phyloP scores from a whole-genome alignment of 2,888 invertebrate species.

The Plebejus melissa region DNA sequence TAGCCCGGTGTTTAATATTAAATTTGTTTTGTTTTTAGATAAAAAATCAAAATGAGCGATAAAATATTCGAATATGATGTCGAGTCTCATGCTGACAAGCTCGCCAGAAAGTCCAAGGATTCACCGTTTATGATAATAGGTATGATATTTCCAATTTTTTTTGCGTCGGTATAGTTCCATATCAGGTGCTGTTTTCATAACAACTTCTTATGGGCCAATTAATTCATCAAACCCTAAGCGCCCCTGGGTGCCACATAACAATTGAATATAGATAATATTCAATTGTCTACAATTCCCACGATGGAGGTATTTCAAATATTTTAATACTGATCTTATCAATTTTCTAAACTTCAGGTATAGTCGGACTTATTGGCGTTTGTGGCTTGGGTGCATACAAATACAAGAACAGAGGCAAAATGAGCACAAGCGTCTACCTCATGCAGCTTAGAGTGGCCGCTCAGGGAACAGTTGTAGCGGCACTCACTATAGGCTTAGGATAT shows the following conservation, averaged over 20 bases:
- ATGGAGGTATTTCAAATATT: not conserved
- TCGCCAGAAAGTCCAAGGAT: constrained; percentile 84
- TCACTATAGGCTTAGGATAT: constrained; percentile 85
- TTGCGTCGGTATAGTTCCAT: not conserved
- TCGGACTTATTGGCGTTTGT: constrained; percentile 82
- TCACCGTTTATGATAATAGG: constrained; percentile 86
- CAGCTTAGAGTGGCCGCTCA: constrained; percentile 92
- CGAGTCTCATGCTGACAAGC: constrained; percentile 76
- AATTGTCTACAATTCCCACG: too few species aligned
- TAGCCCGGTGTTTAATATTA: not conserved
- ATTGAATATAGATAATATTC: too few species aligned
- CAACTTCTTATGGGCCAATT: too few species aligned
- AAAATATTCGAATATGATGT: constrained; percentile 70
- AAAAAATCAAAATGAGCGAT: constrained; percentile 52
- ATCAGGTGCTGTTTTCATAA: not conserved
- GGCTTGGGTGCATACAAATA: constrained; percentile 86
- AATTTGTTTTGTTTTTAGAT: not conserved
- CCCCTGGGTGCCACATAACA: too few species aligned
- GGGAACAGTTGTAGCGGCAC: constrained; percentile 87
- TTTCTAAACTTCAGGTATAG: constrained; percentile 79
- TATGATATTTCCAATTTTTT: constrained; percentile 46
- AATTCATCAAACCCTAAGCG: too few species aligned
- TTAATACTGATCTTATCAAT: constrained; percentile 7
- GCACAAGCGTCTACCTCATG: constrained; percentile 90
- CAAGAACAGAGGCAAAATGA: constrained; percentile 86